These are phyloP conservation scores for Latheticus oryzae DNA, from an alignment of 2,888 invertebrate species.

Conservation along the genomic window DNA sequence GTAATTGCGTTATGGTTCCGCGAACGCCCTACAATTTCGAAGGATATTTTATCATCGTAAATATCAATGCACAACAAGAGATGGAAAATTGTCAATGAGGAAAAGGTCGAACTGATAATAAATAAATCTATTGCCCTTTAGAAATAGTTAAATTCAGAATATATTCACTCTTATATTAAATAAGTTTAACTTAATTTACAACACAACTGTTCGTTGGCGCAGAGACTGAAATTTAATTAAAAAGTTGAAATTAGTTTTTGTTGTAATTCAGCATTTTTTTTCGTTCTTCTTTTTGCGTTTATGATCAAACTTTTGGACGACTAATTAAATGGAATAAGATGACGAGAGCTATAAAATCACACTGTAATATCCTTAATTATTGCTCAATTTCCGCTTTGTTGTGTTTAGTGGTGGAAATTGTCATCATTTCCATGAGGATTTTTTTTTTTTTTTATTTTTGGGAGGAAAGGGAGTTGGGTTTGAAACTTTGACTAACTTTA, in stretches of 20 bases:
- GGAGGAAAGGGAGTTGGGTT: no score
- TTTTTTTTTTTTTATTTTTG: conserved; percentile 13
- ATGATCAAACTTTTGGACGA: conserved; percentile 60
- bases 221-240: conserved; percentile 64
- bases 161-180: conserved; percentile 55
- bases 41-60: conserved; percentile 35
- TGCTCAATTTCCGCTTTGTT: conserved; percentile 9
- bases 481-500: conserved; percentile 28
- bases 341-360: conserved; percentile 46
- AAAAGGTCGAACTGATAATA: conserved; percentile 50
- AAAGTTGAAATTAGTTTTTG: conserved; percentile 67
- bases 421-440: background rate
- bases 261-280: conserved; percentile 65
- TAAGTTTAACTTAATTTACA: conserved; percentile 62
- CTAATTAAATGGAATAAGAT: conserved; percentile 59
- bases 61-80: conserved; percentile 50
- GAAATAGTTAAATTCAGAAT: no score
- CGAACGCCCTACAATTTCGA: conserved; percentile 15
- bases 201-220: conserved; percentile 58
- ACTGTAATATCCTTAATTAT: conserved; percentile 51
- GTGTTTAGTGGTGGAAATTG: background rate
- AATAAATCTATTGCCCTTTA: no score
- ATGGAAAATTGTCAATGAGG: conserved; percentile 45
- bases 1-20: conserved; percentile 45
- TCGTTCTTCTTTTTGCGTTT: conserved; percentile 59